phyloP scores from a whole-genome alignment of 2,797 vertebrate genomes.

The Psittacula echo region DNA sequence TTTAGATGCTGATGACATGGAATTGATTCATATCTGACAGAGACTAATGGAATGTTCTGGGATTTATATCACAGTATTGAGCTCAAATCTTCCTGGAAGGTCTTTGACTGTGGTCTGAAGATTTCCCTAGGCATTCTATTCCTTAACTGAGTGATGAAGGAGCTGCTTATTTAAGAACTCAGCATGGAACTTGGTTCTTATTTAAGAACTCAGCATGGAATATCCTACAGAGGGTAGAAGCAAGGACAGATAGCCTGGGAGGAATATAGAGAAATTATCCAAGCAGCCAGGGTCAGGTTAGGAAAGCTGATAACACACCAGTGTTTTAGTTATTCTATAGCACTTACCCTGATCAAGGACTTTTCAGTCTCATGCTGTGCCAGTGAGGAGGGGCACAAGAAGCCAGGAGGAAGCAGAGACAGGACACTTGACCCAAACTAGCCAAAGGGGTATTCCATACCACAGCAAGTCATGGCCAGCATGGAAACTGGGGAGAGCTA shows the following conservation, averaged over 20 bases:
- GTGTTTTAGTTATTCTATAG: background rate
- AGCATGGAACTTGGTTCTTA: background rate
- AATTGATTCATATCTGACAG: background rate
- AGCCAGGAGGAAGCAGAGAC: background rate
- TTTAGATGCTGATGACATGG: background rate
- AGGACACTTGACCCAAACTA: background rate
- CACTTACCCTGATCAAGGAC: background rate
- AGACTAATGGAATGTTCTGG: background rate
- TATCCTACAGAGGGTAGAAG: background rate
- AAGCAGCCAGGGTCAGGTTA: background rate
- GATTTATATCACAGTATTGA: background rate
- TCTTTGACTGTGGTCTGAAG: background rate
- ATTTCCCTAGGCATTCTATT: background rate
- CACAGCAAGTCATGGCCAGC: background rate
- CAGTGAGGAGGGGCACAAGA: background rate
- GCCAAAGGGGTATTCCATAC: background rate
- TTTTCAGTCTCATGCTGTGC: background rate
- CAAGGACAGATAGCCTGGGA: background rate
- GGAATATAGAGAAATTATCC: background rate
- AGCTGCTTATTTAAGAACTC: background rate
- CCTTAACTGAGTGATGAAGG: background rate
- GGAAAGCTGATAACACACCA: background rate
- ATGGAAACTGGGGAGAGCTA: background rate
- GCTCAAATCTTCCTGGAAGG: background rate
- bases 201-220: background rate